Percentiles rank a stretch among this genome's conserved stretches.
phyloP scores from a whole-genome alignment of 2,797 vertebrate species.

The Echeneis naucrates region DNA sequence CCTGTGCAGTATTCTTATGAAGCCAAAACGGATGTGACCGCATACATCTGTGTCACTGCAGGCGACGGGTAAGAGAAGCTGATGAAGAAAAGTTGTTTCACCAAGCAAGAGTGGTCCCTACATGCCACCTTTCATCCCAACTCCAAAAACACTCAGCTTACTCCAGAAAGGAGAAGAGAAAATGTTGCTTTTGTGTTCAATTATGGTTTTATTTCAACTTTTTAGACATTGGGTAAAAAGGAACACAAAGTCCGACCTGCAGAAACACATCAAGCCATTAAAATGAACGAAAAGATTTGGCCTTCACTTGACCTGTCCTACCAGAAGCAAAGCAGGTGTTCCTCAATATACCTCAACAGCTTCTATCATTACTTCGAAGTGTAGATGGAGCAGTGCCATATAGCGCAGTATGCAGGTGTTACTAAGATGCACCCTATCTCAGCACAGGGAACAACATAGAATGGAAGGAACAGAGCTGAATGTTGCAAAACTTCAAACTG shows the following conservation, averaged over 20 bases:
- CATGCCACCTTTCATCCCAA: slow-evolving; percentile 18
- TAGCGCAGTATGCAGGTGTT: background rate
- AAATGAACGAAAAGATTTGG: background rate
- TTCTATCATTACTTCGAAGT: background rate
- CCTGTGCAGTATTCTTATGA: background rate
- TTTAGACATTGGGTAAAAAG: slow-evolving; percentile 3
- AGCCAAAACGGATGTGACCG: background rate
- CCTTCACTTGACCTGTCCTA: background rate
- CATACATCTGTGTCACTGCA: background rate
- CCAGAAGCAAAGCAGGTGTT: slow-evolving; percentile 1
- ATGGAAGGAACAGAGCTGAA: too few species aligned
- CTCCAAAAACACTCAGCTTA: slow-evolving; percentile 21
- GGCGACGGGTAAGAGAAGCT: slow-evolving; percentile 10
- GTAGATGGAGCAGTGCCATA: background rate
- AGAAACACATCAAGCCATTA: slow-evolving; percentile 9
- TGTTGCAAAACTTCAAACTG: too few species aligned
- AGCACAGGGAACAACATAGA: too few species aligned
- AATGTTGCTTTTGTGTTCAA: slow-evolving; percentile 16
- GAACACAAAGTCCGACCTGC: slow-evolving; percentile 9
- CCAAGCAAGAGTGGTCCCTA: slow-evolving; percentile 3
- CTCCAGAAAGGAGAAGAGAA: slow-evolving; percentile 10
- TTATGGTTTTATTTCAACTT: slow-evolving; percentile 15
- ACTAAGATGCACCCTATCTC: slow-evolving; percentile 6
- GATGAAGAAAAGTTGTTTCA: background rate
- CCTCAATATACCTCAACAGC: background rate